These are phyloP conservation scores for Rhinoraja longicauda DNA, from an alignment of 2,797 vertebrate genomes.

Conservation along the genomic window DNA sequence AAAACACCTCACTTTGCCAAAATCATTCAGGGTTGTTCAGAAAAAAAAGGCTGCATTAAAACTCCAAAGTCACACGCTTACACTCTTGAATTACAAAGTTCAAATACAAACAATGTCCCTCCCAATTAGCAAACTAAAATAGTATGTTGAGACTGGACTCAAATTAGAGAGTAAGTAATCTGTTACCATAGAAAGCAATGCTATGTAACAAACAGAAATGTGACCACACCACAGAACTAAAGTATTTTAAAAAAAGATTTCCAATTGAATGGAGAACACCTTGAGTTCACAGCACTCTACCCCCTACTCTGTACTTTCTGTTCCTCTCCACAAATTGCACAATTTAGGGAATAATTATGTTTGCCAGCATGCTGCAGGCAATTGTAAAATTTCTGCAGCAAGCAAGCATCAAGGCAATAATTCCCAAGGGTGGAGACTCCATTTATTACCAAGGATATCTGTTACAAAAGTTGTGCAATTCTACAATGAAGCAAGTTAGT, in stretches of 20 bases:
- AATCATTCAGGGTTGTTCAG: too few species aligned
- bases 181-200: neutral
- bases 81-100: neutral
- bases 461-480: neutral
- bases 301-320: neutral
- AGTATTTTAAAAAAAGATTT: neutral
- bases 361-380: neutral
- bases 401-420: neutral
- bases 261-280: neutral
- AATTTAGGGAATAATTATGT: neutral
- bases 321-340: neutral
- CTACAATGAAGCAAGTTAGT: too few species aligned
- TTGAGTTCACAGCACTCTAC: neutral
- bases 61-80: neutral
- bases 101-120: neutral
- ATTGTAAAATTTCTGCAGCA: neutral
- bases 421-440: neutral
- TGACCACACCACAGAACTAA: neutral
- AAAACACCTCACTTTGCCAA: too few species aligned
- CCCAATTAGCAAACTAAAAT: constrained; percentile 6
- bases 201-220: constrained; percentile 14
- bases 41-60: neutral
- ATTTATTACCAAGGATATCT: neutral
- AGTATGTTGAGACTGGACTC: neutral
- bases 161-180: neutral